Percentiles rank a stretch among this genome's conserved stretches.
phyloP scores from a whole-genome alignment of 2,888 invertebrate species.

The Trilocha varians region DNA sequence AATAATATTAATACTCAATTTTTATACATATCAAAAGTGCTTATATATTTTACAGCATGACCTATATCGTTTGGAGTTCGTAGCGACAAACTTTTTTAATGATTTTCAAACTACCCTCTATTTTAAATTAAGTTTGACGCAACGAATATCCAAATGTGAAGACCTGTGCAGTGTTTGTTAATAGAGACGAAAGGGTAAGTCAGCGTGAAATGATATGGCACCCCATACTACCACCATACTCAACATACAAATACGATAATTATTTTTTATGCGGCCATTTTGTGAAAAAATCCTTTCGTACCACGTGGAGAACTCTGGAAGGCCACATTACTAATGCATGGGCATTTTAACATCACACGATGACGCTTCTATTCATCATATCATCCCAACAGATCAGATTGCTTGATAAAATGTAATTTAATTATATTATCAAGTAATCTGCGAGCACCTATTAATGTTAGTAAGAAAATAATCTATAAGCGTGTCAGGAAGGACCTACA shows the following conservation, averaged over 20 bases:
- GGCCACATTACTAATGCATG: constrained; percentile 48
- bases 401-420: constrained; percentile 39
- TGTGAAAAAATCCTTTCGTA: constrained; percentile 24
- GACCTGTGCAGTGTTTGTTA: constrained; percentile 69
- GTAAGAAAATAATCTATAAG: constrained; percentile 64
- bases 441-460: constrained; percentile 54
- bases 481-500: constrained; percentile 52
- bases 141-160: constrained; percentile 36
- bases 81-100: constrained; percentile 18
- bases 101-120: neutral
- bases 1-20: constrained; percentile 41
- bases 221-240: constrained; percentile 66
- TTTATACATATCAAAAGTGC: constrained; percentile 65
- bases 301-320: constrained; percentile 74
- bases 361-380: constrained; percentile 29
- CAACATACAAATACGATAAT: constrained; percentile 45
- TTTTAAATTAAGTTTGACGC: neutral
- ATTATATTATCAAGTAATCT: constrained; percentile 53
- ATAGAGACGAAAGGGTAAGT: constrained; percentile 60
- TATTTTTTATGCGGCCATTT: constrained; percentile 40
- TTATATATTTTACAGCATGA: constrained; percentile 62
- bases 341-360: constrained; percentile 27
- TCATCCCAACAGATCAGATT: constrained; percentile 40
- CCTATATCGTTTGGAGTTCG: constrained; percentile 30
- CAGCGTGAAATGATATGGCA: constrained; percentile 65